Conservation (phyloP, 2,113 vertebrate species). For the Nannospalax galili region DNA sequence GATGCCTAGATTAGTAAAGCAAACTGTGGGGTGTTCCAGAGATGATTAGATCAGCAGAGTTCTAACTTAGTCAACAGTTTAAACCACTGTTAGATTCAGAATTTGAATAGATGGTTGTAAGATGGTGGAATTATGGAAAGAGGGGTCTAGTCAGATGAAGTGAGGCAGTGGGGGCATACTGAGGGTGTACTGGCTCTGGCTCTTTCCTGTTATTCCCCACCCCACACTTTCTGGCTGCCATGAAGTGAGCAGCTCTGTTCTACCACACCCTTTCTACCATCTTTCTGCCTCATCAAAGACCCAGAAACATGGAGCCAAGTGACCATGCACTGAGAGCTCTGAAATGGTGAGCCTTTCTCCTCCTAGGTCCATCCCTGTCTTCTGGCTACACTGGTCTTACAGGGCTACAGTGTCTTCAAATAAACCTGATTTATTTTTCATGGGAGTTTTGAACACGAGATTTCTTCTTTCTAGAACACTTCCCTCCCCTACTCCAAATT, state of each 20-base stretch:
- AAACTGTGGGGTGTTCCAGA: neutral
- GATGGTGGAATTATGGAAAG: neutral
- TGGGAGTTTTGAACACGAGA: neutral
- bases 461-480: neutral
- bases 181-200: too few relatives aligned
- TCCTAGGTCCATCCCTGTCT: neutral
- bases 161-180: neutral
- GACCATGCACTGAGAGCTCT: neutral
- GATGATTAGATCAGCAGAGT: neutral
- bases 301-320: neutral
- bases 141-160: neutral
- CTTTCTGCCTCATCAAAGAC: neutral
- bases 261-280: neutral
- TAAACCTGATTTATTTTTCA: neutral
- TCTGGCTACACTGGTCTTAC: neutral
- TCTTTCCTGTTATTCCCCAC: neutral
- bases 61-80: neutral
- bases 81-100: neutral
- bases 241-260: neutral
- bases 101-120: neutral
- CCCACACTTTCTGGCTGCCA: neutral
- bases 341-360: too few relatives aligned
- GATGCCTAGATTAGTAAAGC: neutral
- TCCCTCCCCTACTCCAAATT: neutral
- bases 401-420: neutral